phyloP scores from a whole-genome alignment of 1,140 invertebrate genomes.

The Whitmania pigra region DNA sequence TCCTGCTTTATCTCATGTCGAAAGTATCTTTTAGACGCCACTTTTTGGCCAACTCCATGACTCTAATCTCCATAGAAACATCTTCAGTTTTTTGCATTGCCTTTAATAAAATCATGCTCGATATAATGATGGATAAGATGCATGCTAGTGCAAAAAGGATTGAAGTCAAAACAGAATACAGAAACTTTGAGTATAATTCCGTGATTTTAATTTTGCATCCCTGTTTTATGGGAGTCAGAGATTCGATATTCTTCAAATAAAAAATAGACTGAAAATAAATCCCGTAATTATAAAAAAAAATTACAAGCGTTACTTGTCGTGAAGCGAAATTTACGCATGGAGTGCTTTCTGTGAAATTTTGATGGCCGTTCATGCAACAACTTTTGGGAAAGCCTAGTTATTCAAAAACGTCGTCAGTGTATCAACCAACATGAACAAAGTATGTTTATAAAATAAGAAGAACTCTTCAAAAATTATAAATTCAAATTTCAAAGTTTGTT shows the following conservation, averaged over 20 bases:
- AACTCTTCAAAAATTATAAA: too few species aligned
- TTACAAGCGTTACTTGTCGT: background rate
- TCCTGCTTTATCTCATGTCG: too few species aligned
- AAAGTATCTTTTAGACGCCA: too few species aligned
- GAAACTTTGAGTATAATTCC: background rate
- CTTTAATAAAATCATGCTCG: too few species aligned
- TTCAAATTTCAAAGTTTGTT: too few species aligned
- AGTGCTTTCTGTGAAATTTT: background rate
- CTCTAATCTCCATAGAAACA: too few species aligned
- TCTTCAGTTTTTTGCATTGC: too few species aligned
- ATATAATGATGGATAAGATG: background rate
- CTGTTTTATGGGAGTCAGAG: constrained; percentile 7
- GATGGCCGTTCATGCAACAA: background rate
- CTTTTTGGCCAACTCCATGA: too few species aligned
- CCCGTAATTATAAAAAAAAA: background rate
- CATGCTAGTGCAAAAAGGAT: background rate
- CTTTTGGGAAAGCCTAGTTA: background rate
- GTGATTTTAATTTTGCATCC: constrained; percentile 1
- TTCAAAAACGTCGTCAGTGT: too few species aligned
- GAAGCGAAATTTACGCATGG: background rate
- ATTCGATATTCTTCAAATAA: background rate
- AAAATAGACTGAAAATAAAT: background rate
- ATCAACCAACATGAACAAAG: too few species aligned
- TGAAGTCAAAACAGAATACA: background rate
- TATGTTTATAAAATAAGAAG: too few species aligned